A percentile compares a stretch with the other conserved stretches of the same genome.
Evolutionary conservation across 2,797 vertebrate species (phyloP).

Genomic region (Champsocephalus esox): DNA sequence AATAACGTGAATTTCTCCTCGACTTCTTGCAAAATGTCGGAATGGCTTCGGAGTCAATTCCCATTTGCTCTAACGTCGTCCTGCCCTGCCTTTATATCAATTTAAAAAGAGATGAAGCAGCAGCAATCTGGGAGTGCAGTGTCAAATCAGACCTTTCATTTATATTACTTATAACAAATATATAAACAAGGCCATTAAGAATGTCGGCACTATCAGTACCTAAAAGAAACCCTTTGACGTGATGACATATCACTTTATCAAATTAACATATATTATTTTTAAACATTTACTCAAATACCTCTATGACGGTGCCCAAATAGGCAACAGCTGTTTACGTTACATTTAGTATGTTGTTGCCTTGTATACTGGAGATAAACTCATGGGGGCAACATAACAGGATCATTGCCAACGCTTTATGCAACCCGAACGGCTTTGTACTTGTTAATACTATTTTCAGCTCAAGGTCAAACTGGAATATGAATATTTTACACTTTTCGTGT

Average conservation of each 20-base stretch:
- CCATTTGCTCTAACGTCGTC: neutral
- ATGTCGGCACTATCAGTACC: constrained; percentile 4
- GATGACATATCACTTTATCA: constrained; percentile 17
- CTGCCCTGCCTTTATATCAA: constrained; percentile 11
- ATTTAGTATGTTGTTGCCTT: neutral
- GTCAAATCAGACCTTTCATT: constrained; percentile 20
- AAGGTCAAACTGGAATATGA: neutral
- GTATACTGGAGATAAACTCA: neutral
- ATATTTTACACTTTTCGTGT: neutral
- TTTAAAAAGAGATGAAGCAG: constrained; percentile 1
- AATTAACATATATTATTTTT: constrained; percentile 14
- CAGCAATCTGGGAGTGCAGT: constrained; percentile 9
- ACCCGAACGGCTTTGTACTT: neutral
- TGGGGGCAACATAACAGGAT: neutral
- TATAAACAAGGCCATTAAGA: constrained; percentile 32
- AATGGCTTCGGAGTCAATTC: constrained; percentile 23
- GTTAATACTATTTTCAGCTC: neutral
- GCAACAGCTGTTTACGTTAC: constrained; percentile 25
- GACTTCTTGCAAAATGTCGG: constrained; percentile 2
- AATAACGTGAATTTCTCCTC: neutral
- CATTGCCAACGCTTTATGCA: neutral
- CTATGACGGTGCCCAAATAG: constrained; percentile 16
- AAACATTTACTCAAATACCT: constrained; percentile 21
- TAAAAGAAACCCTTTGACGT: constrained; percentile 24
- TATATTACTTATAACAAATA: constrained; percentile 20